phyloP scores from a whole-genome alignment of 2,888 invertebrate species.

The Gandaritis pyraliata region DNA sequence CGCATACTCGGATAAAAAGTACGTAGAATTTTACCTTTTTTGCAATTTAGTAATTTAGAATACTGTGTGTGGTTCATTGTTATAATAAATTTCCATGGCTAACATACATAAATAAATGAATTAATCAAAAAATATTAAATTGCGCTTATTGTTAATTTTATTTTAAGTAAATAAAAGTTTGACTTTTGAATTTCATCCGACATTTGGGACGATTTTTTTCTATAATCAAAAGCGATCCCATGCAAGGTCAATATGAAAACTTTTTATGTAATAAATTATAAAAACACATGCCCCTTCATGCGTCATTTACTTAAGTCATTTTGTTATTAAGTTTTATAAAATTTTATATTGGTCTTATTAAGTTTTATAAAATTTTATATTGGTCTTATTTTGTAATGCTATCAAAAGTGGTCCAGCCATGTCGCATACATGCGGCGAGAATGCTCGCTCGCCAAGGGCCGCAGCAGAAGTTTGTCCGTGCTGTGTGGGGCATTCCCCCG shows the following conservation, averaged over 20 bases:
- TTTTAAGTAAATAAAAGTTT: conserved; percentile 58
- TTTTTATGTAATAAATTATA: neutral
- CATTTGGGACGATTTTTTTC: conserved; percentile 36
- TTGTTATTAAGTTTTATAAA: conserved; percentile 8
- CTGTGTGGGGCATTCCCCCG: conserved; percentile 52
- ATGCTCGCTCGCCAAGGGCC: conserved; percentile 36
- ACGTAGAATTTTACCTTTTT: conserved; percentile 18
- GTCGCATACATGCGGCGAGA: conserved; percentile 21
- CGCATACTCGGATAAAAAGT: no score
- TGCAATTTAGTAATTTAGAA: conserved; percentile 21
- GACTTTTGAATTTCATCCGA: conserved; percentile 72
- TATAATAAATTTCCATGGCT: conserved; percentile 49
- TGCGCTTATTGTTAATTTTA: conserved; percentile 65
- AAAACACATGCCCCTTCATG: neutral
- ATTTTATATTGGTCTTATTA: conserved; percentile 15
- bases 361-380: conserved; percentile 13
- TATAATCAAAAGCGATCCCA: neutral
- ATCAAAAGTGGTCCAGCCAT: conserved; percentile 54
- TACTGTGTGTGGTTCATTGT: conserved; percentile 28
- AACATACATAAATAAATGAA: conserved; percentile 24
- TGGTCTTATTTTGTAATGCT: conserved; percentile 47
- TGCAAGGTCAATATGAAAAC: neutral
- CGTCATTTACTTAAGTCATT: neutral
- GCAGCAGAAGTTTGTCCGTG: conserved; percentile 35
- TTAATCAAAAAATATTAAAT: conserved; percentile 27